A percentile compares a stretch with the other conserved stretches of the same genome.
Conservation (phyloP, 1,140 invertebrate genomes). For the Heterodera schachtii region DNA sequence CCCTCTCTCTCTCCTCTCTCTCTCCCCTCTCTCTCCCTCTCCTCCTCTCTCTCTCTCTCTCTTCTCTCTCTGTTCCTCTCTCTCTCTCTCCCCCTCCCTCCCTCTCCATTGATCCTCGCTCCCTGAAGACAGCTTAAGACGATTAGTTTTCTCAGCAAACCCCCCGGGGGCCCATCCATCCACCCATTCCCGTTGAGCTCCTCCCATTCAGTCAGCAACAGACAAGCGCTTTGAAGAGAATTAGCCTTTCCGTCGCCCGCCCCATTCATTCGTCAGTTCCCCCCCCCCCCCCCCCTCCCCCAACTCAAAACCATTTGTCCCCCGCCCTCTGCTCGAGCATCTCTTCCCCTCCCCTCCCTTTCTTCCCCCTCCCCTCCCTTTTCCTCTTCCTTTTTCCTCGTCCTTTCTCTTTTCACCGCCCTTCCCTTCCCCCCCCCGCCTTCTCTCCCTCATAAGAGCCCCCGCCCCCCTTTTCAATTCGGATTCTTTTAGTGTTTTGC, state of each 20-base stretch:
- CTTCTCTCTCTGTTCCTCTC: not conserved
- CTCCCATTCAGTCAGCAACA: not conserved
- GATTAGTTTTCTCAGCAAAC: slow-evolving; percentile 6
- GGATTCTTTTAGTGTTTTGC: not conserved
- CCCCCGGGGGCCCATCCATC: slow-evolving; percentile 1
- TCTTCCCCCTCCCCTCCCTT: not conserved
- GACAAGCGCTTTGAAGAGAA: not conserved
- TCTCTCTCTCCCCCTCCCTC: not conserved
- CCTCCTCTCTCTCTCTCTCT: not conserved
- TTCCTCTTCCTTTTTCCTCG: not conserved
- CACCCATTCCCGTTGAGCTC: not conserved
- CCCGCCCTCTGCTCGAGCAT: not conserved
- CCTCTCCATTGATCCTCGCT: slow-evolving; percentile 3
- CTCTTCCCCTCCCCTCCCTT: not conserved
- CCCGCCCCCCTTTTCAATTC: not conserved
- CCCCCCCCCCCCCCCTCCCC: not conserved
- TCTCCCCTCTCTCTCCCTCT: no score
- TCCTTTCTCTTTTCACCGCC: not conserved
- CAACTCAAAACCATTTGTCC: slow-evolving; percentile 13
- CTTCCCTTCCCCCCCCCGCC: not conserved
- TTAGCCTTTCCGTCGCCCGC: not conserved
- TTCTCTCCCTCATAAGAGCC: not conserved
- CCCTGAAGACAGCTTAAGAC: slow-evolving; percentile 16
- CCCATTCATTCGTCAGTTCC: not conserved
- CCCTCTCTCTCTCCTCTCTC: not conserved